A percentile compares a stretch with the other conserved stretches of the same genome.
Evolutionary conservation across 2,113 vertebrate species (phyloP).

Genomic region (Buteo buteo): DNA sequence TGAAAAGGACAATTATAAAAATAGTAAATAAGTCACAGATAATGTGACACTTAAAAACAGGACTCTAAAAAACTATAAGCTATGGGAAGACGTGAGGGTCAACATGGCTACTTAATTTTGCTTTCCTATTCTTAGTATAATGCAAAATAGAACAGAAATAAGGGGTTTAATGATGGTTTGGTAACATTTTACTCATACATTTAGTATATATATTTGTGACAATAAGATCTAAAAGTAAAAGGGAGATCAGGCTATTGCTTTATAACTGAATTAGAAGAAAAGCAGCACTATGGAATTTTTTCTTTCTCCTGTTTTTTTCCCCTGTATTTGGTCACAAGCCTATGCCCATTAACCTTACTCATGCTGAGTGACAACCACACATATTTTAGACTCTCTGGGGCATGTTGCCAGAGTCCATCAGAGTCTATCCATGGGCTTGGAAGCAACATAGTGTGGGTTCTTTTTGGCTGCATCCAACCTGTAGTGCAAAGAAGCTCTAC

Average conservation of each 20-base stretch:
- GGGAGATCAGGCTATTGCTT: not conserved
- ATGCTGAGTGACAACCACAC: not conserved
- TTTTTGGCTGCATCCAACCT: not conserved
- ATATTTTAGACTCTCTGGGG: not conserved
- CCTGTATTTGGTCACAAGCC: not conserved
- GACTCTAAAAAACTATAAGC: not conserved
- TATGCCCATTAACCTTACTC: not conserved
- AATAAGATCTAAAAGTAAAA: not conserved
- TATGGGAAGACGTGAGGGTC: not conserved
- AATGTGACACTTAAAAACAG: not conserved
- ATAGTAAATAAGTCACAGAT: not conserved
- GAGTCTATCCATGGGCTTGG: not conserved
- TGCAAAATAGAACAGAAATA: not conserved
- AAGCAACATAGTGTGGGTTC: not conserved
- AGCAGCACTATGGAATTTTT: accelerated
- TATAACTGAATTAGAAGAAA: not conserved
- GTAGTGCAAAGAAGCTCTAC: not conserved
- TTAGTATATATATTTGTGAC: not conserved
- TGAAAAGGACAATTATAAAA: not conserved
- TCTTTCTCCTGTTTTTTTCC: not conserved
- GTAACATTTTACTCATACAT: not conserved
- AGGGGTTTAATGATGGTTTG: not conserved
- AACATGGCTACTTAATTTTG: not conserved
- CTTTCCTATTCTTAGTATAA: not conserved
- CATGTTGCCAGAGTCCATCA: not conserved